Conservation (phyloP, 1,140 invertebrate species). For the Globodera ellingtonae region DNA sequence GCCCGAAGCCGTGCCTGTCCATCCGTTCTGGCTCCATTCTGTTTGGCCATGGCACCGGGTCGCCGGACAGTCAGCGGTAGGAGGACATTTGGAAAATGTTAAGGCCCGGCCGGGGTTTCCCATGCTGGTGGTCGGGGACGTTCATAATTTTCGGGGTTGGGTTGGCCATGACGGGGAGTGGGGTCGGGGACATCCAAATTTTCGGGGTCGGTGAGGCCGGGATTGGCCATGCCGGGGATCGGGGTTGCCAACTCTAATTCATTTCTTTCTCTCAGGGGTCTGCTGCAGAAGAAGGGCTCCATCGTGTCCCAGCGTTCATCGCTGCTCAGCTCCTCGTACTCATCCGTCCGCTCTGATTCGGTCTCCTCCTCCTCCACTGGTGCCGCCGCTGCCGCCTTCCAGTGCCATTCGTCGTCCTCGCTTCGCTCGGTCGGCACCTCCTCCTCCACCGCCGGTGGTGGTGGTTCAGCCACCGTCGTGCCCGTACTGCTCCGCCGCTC, state of each 20-base stretch:
- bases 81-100: not conserved
- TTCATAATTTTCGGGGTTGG: no score
- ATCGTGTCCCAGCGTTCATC: slow-evolving; percentile 1
- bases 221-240: no score
- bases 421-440: not conserved
- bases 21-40: not conserved
- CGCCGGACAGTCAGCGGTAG: slow-evolving; percentile 6
- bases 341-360: slow-evolving; percentile 6
- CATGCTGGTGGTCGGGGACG: no score
- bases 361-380: not conserved
- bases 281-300: not conserved
- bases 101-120: no score
- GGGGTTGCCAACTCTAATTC: no score
- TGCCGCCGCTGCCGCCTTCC: not conserved
- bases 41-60: not conserved
- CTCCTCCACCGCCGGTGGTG: not conserved
- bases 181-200: no score
- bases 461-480: not conserved
- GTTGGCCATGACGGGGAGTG: no score
- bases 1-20: slow-evolving; percentile 6
- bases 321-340: slow-evolving; percentile 3
- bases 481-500: not conserved
- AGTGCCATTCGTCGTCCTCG: not conserved
- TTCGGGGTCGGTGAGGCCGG: no score
- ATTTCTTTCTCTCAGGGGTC: not conserved